Base-by-base conservation (phyloP, 1,140 invertebrate species). In the Drosophila willistoni region DNA sequence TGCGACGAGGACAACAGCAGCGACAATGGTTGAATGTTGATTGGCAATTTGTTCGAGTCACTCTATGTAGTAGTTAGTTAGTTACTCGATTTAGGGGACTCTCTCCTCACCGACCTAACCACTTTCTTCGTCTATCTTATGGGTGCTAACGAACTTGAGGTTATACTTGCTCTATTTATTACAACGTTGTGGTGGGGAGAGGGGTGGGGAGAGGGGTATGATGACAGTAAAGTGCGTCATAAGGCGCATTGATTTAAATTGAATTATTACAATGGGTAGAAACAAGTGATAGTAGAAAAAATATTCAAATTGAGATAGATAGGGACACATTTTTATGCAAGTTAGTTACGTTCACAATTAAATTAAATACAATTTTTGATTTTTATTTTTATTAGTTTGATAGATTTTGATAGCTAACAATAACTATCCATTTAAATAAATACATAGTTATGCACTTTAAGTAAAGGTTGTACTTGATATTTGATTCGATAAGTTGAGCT, bases 21-120 rank as follows among this genome's bases (percentile, higher is more conserved):
- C 66, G 73, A 70, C 73, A 69, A 62, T 47, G 56, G 57, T 29
- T 69, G 77, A 63, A 71, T 76, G 67, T 81, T 80, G 73, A 80
- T 81, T 80, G 78, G 55, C 78, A 80, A 80, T 80, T 80, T 81
- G 78, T 81, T 81, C 72, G 68, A 59, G 73, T 67, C 76, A 80
- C 77, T 79, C 64, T 54, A 55, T 22, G 39, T 56, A 62, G 29
- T 78, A 33, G 51, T 39, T 67, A 66, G 72, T 51, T 47, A 57
- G 51, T 55, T 55, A 55, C 19, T 25, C 13, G 54, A 25, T 14
- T 51, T 51, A 56, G 54, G 22, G 22, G 13, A 29, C 33, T 19
- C 7, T 17, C 19, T 19, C 19, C 10, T 51, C 44, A 22, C 44
- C 9, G 14, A 25, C 2, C 14, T 44, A 7, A 17, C 10, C 7